A percentile compares a stretch with the other conserved stretches of the same genome.
Evolutionary conservation across 2,888 invertebrate genomes (phyloP).

Genomic region (Oscheius sp.): DNA sequence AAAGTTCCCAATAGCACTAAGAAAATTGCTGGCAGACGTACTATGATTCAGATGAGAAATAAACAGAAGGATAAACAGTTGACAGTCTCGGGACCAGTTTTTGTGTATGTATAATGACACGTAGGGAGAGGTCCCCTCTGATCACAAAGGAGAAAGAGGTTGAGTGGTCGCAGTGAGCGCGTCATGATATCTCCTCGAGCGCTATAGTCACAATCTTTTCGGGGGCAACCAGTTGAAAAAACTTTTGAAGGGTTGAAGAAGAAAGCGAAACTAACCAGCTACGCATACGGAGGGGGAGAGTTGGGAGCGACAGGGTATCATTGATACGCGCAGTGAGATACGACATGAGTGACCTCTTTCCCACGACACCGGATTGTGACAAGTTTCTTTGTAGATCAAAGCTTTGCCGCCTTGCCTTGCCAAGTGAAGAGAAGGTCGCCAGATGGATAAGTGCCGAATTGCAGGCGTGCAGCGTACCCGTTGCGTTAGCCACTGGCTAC

Average conservation of each 20-base stretch:
- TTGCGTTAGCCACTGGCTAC: conserved; percentile 15
- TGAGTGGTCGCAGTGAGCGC: conserved; percentile 17
- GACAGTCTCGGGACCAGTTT: conserved; percentile 12
- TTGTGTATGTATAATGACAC: conserved; percentile 33
- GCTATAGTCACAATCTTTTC: not conserved
- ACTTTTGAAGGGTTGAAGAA: not conserved
- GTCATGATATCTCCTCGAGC: conserved; percentile 21
- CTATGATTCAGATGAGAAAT: conserved; percentile 11
- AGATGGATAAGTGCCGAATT: conserved; percentile 36
- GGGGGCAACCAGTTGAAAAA: not conserved
- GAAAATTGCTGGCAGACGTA: not conserved
- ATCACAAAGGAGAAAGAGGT: conserved; percentile 34
- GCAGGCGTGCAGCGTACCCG: not conserved
- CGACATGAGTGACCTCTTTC: conserved; percentile 28
- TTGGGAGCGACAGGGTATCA: conserved; percentile 13
- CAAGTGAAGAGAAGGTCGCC: conserved; percentile 21
- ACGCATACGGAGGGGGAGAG: conserved; percentile 27
- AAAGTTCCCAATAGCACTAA: not conserved
- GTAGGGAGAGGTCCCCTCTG: conserved; percentile 14
- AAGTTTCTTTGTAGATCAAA: conserved; percentile 23
- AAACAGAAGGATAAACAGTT: conserved; percentile 14
- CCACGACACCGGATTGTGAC: conserved; percentile 26
- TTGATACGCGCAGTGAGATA: conserved; percentile 32
- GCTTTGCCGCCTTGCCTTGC: not conserved
- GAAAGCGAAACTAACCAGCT: conserved; percentile 35